Conservation (phyloP, 2,888 invertebrate species). For the Pimpla rufipes region DNA sequence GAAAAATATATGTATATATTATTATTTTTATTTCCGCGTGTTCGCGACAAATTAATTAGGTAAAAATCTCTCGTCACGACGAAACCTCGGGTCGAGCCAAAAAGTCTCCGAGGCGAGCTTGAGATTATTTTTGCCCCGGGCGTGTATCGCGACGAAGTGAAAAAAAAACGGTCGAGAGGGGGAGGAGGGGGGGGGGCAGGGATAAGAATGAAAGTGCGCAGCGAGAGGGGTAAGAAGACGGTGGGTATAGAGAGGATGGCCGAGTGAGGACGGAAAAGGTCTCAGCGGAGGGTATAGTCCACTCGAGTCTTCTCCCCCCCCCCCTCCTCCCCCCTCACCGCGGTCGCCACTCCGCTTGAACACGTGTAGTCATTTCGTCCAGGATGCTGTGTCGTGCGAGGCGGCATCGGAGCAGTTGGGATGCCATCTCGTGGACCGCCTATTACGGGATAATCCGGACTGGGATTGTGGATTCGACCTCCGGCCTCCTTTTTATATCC, state of each 20-base stretch:
- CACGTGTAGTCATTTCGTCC: constrained; percentile 74
- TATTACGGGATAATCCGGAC: constrained; percentile 73
- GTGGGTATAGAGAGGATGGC: not conserved
- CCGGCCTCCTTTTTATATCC: constrained; percentile 62
- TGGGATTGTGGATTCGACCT: constrained; percentile 71
- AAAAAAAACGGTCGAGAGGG: too few species aligned
- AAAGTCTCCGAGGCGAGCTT: not conserved
- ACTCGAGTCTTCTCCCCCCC: constrained; percentile 18
- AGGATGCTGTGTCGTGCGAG: constrained; percentile 63
- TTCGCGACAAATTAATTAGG: not conserved
- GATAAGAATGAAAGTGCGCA: constrained; percentile 13
- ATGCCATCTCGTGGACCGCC: constrained; percentile 70
- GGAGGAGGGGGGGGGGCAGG: too few species aligned
- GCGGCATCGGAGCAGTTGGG: constrained; percentile 50
- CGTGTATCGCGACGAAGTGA: not conserved
- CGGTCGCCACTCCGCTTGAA: constrained; percentile 67
- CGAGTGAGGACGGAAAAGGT: constrained; percentile 21
- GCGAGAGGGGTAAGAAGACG: not conserved
- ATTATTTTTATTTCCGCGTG: not conserved
- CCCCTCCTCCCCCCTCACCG: too few species aligned
- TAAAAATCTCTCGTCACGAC: not conserved
- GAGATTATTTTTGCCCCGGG: not conserved
- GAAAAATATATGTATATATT: not conserved
- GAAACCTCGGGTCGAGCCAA: not conserved
- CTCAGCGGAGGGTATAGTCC: constrained; percentile 33